Percentiles rank a stretch among this genome's conserved stretches.
These are phyloP conservation scores for Clangula hyemalis DNA, from an alignment of 2,797 vertebrate genomes.

Conservation along the genomic window DNA sequence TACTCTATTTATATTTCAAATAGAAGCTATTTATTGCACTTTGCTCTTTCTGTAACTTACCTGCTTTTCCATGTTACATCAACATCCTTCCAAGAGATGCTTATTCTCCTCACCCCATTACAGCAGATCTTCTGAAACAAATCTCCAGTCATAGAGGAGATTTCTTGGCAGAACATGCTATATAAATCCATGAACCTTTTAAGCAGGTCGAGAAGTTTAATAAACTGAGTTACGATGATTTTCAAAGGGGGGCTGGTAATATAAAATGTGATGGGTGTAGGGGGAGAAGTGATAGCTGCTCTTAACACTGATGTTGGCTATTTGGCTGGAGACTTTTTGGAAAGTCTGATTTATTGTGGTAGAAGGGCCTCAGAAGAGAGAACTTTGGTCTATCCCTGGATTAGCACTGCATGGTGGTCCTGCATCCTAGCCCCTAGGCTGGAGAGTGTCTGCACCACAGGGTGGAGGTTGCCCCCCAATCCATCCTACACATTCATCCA, in stretches of 20 bases:
- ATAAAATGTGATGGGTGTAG: background rate
- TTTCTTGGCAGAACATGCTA: background rate
- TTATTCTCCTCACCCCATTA: background rate
- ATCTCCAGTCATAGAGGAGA: background rate
- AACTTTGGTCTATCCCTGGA: background rate
- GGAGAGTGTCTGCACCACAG: accelerated
- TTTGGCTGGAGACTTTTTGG: background rate
- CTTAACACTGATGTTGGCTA: background rate
- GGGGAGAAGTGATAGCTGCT: background rate
- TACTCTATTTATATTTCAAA: conserved; percentile 24
- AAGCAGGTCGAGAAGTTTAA: background rate
- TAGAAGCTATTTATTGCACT: conserved; percentile 7
- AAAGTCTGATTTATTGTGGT: background rate
- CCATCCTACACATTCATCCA: background rate
- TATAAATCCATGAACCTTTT: background rate
- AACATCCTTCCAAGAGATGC: background rate
- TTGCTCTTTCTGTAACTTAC: conserved; percentile 15
- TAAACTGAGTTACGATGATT: background rate
- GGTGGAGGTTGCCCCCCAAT: background rate
- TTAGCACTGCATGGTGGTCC: background rate
- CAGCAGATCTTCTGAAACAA: background rate
- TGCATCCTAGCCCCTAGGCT: background rate
- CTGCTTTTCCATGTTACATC: background rate
- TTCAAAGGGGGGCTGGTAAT: background rate
- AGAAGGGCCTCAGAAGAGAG: background rate